Conservation (phyloP, 2,113 vertebrate genomes). For the Phalacrocorax brasilianus region DNA sequence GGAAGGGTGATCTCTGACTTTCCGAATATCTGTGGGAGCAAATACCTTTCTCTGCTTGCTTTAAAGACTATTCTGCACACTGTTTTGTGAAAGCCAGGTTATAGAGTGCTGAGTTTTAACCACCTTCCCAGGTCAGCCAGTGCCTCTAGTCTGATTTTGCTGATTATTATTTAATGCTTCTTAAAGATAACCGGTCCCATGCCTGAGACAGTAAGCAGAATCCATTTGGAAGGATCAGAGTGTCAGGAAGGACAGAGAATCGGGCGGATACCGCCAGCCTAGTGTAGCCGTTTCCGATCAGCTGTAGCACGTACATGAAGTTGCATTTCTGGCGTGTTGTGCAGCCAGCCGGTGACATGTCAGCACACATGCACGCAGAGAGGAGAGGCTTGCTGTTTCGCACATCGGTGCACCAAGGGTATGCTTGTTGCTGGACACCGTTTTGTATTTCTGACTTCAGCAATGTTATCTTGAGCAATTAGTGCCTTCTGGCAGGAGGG, state of each 20-base stretch:
- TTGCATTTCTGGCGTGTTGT: accelerated
- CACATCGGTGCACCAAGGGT: accelerated
- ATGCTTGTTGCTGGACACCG: accelerated
- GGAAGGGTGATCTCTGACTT: neutral
- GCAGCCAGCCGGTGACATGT: neutral
- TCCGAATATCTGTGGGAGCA: neutral
- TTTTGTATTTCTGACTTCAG: neutral
- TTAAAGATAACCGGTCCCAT: neutral
- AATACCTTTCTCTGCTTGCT: neutral
- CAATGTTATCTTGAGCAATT: accelerated
- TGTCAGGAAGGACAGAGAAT: neutral
- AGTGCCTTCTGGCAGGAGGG: accelerated
- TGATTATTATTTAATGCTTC: neutral
- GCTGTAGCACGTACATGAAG: accelerated
- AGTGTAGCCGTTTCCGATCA: accelerated
- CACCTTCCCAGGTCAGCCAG: neutral
- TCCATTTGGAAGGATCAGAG: neutral
- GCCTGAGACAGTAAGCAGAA: neutral
- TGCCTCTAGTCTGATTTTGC: neutral
- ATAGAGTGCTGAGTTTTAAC: neutral
- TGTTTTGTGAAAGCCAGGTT: neutral
- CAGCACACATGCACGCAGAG: neutral
- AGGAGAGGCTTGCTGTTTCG: neutral
- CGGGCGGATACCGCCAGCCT: neutral
- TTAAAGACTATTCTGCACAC: neutral